A percentile compares a stretch with the other conserved stretches of the same genome.
phyloP scores from a whole-genome alignment of 1,140 invertebrate genomes.

The Lepidurus packardi region DNA sequence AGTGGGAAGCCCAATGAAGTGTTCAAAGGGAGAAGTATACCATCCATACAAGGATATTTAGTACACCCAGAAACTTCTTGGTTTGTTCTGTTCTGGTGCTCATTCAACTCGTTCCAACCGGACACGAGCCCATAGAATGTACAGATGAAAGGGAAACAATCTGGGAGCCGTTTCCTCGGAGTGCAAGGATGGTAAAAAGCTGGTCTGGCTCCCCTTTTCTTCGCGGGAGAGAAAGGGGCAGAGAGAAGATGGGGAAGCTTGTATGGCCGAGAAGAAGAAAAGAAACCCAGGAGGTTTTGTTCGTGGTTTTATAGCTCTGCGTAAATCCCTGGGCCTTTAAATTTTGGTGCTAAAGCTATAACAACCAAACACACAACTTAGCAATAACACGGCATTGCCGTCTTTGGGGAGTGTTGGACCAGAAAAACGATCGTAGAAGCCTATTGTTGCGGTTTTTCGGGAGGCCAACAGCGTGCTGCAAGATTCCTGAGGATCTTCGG shows the following conservation, averaged over 20 bases:
- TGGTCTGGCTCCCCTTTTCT: background rate
- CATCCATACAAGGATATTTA: too few species aligned
- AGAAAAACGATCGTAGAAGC: background rate
- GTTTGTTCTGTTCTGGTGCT: background rate
- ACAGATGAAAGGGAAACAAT: background rate
- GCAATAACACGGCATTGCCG: background rate
- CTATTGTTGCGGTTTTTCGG: background rate
- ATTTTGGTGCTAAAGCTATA: slow-evolving; percentile 7
- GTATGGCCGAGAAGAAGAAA: background rate
- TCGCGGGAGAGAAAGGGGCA: background rate
- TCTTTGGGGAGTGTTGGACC: background rate
- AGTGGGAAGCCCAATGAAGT: too few species aligned
- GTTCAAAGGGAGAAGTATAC: too few species aligned
- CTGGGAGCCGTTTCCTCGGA: slow-evolving; percentile 7
- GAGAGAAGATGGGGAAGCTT: background rate
- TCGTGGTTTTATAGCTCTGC: background rate
- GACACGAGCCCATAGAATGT: background rate
- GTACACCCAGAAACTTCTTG: too few species aligned
- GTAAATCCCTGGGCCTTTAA: slow-evolving; percentile 9
- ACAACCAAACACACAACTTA: slow-evolving; percentile 15
- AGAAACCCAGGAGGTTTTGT: background rate
- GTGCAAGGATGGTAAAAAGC: background rate
- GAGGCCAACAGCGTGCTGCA: background rate
- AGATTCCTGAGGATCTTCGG: background rate
- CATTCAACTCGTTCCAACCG: background rate